A percentile compares a stretch with the other conserved stretches of the same genome.
These are phyloP conservation scores for Trichopria drosophilae DNA, from an alignment of 2,888 invertebrate genomes.

Conservation along the genomic window DNA sequence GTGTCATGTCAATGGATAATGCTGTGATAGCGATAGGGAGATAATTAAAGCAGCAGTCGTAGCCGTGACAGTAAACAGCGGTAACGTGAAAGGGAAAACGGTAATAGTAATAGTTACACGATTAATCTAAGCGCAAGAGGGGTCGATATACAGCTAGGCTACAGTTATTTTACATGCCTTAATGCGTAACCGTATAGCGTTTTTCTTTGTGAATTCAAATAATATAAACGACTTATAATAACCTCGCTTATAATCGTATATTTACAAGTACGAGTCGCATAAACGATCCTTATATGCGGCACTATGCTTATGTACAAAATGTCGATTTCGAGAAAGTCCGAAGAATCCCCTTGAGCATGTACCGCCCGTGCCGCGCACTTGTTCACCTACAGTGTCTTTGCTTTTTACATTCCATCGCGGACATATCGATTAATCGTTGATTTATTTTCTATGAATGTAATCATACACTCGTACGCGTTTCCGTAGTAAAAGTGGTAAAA, in stretches of 20 bases:
- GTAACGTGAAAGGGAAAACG: constrained; percentile 29
- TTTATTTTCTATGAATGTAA: too few relatives aligned
- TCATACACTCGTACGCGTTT: too few relatives aligned
- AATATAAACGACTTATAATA: constrained; percentile 40
- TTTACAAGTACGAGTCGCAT: constrained; percentile 37
- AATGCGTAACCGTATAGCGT: constrained; percentile 40
- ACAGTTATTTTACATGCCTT: constrained; percentile 42
- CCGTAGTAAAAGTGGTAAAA: too few relatives aligned
- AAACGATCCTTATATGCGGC: constrained; percentile 5
- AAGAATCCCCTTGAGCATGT: too few relatives aligned
- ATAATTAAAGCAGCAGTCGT: constrained; percentile 18
- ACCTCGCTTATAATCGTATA: constrained; percentile 34
- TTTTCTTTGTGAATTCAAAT: constrained; percentile 20
- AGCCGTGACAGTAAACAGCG: constrained; percentile 31
- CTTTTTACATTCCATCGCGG: not conserved
- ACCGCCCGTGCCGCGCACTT: too few relatives aligned
- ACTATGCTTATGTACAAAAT: constrained; percentile 28
- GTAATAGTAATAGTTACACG: constrained; percentile 35
- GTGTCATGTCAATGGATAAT: too few relatives aligned
- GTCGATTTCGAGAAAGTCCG: constrained; percentile 19
- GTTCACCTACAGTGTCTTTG: not conserved
- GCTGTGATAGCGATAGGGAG: constrained; percentile 27
- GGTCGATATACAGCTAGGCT: constrained; percentile 49
- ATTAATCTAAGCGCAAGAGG: constrained; percentile 42
- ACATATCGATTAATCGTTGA: too few relatives aligned